Conservation (phyloP, 2,888 invertebrate species). For the Dynastes maya region DNA sequence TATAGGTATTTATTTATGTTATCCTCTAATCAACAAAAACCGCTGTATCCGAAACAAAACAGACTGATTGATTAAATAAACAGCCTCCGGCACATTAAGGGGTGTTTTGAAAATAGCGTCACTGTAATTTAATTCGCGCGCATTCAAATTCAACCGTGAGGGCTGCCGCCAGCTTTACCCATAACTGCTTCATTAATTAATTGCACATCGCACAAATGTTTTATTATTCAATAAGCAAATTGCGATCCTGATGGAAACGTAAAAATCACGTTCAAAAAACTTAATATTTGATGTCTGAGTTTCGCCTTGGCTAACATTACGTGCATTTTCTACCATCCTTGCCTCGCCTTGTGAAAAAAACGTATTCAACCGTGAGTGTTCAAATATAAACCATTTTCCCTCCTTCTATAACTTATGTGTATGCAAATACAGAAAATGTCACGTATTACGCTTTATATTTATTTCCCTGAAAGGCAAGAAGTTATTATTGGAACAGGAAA, state of each 20-base stretch:
- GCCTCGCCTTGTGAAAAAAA: not conserved
- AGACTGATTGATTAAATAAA: too few relatives aligned
- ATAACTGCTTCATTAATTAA: too few relatives aligned
- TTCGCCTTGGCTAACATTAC: not conserved
- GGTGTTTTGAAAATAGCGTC: too few relatives aligned
- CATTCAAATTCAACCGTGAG: too few relatives aligned
- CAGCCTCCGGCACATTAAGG: too few relatives aligned
- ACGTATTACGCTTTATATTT: slow-evolving; percentile 18
- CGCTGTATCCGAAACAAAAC: too few relatives aligned
- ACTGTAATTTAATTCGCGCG: too few relatives aligned
- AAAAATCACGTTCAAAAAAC: not conserved
- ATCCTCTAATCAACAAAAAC: too few relatives aligned
- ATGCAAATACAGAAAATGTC: not conserved
- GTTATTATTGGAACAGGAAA: not conserved
- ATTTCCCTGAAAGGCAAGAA: not conserved
- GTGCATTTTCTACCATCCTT: slow-evolving; percentile 7
- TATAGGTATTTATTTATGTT: too few relatives aligned
- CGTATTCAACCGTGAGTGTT: not conserved
- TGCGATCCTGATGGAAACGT: not conserved
- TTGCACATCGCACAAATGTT: too few relatives aligned
- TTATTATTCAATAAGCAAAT: not conserved
- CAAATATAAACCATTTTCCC: not conserved
- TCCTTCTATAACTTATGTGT: not conserved
- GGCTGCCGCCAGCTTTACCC: too few relatives aligned
- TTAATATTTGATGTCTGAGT: not conserved